Evolutionary conservation across 2,113 vertebrate genomes (phyloP).

Genomic region (Nibea coibor): DNA sequence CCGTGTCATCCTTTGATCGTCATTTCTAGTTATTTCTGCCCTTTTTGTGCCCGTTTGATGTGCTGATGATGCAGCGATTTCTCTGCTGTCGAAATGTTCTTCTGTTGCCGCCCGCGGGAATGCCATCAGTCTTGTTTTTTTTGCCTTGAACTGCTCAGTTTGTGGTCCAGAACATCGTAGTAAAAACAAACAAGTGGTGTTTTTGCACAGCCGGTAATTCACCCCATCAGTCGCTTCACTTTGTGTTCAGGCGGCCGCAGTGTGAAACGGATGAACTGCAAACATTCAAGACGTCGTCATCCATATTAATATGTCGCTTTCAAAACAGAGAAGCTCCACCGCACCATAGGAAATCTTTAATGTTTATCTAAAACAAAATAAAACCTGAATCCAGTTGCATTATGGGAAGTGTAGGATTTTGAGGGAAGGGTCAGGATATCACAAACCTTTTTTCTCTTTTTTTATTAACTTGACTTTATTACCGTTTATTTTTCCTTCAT

Average conservation of each 20-base stretch:
- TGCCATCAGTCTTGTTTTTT: neutral
- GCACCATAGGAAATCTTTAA: neutral
- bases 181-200: constrained; percentile 10
- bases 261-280: neutral
- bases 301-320: neutral
- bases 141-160: constrained; percentile 3
- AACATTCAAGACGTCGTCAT: neutral
- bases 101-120: neutral
- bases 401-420: too few relatives aligned
- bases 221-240: neutral
- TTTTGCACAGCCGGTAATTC: neutral
- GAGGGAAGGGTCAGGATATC: neutral
- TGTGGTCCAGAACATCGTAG: neutral
- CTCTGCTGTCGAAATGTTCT: constrained; percentile 3
- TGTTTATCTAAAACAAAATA: neutral
- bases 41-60: constrained; percentile 17
- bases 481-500: neutral
- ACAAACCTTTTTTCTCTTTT: neutral
- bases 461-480: neutral
- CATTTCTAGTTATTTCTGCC: constrained; percentile 11
- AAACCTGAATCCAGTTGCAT: too few relatives aligned
- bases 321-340: neutral
- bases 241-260: neutral
- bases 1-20: constrained; percentile 15
- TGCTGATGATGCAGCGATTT: constrained; percentile 18